Base-by-base conservation (phyloP, 2,888 invertebrate species). In the Lordiphosa fenestrarum region DNA sequence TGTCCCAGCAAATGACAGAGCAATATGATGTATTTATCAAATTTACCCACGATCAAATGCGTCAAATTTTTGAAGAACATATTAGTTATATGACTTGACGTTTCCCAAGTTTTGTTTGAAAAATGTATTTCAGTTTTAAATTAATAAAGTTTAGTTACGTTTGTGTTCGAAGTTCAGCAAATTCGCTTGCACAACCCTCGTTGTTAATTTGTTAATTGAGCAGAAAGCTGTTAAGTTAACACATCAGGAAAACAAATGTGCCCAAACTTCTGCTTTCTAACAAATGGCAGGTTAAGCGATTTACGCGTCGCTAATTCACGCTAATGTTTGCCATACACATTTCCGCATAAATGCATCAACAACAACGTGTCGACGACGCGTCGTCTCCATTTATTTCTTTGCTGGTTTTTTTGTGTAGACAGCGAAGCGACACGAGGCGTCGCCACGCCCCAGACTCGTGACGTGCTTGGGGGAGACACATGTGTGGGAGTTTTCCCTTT, bases 261-360 rank as follows among this genome's bases (percentile, higher is more conserved):
- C 30, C 38, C 30, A 39, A 76, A 58, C 44, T 46, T 42, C 9
- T 13, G 33, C 37, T 64, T n/a, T 13, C 38, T 38, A 40, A 13
- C 39, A 38, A 30, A 4, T 36, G 30, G 47, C 60, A 62, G 66
- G 69, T 62, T 83, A 83, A 83, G 53, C 83, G 76, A 69, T 76
- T 76, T 83, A 75, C 73, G 73, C 81, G 58, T 69, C 84, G 83
- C 85, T 84, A 81, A 81, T 81, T 84, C 75, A 68, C 83, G 76
- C 77, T 84, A 81, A 84, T 81, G 85, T 81, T 84, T 75, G 80
- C 66, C 71, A 75, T 75, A 75, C 62, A 74, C 69, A 81, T 84
- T 72, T 70, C 70, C 75, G 75, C 78, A 77, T 69, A 69, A 73
- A 69, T 69, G 74, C 65, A 61, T 71, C 42, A 66, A 65, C 57